Percentiles rank a stretch among this genome's conserved stretches.
These are phyloP conservation scores for Mesocricetus auratus DNA, from an alignment of 2,113 vertebrate species.

Conservation along the genomic window DNA sequence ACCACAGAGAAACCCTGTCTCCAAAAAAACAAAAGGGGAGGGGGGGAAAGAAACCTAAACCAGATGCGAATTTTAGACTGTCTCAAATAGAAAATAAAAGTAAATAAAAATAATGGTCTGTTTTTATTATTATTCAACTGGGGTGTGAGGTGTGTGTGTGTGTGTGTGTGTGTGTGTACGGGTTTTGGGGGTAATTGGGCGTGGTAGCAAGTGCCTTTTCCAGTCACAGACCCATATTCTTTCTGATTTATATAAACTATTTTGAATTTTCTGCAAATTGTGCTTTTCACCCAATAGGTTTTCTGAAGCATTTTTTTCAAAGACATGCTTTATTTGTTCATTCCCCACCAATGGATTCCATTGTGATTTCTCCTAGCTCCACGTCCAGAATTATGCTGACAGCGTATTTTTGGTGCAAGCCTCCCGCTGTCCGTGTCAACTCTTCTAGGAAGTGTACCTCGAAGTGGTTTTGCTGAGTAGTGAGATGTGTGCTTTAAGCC, in stretches of 20 bases:
- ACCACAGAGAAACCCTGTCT: background rate
- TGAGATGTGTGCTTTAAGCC: background rate
- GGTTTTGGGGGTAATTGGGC: background rate
- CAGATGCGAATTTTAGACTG: background rate
- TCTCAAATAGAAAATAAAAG: background rate
- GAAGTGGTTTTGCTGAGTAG: background rate
- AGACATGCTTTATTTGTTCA: background rate
- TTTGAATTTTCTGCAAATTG: background rate
- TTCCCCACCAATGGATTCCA: background rate
- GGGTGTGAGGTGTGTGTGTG: background rate
- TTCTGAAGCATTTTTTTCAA: background rate
- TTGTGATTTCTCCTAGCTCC: background rate
- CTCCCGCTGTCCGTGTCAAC: background rate
- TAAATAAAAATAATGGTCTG: background rate
- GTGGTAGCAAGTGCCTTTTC: background rate
- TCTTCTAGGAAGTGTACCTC: background rate
- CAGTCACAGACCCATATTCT: background rate
- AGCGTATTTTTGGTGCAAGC: background rate
- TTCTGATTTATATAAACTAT: background rate
- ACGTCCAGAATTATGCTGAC: background rate
- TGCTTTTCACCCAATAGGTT: background rate
- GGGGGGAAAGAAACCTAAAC: background rate
- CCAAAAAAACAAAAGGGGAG: background rate
- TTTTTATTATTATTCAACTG: background rate
- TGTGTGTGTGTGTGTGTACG: background rate